phyloP scores from a whole-genome alignment of 2,797 vertebrate species.

The Chelmon rostratus region DNA sequence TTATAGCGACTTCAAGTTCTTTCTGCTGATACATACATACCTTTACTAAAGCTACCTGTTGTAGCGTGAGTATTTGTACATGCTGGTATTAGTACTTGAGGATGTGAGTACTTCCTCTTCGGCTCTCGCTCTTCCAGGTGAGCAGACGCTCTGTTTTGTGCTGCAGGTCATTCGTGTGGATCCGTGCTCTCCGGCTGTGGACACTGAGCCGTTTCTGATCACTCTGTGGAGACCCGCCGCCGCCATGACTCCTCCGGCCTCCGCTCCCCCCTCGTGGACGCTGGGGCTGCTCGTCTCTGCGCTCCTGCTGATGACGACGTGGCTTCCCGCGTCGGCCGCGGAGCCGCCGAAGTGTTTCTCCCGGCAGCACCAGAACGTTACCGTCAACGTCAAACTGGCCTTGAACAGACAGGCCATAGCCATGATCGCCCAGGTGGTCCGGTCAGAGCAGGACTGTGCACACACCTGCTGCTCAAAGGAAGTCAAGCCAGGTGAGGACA shows the following conservation, averaged over 20 bases:
- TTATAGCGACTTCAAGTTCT: too few species aligned
- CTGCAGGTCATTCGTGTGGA: conserved; percentile 49
- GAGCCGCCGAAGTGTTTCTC: conserved; percentile 84
- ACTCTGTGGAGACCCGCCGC: background rate
- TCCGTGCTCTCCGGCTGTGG: conserved; percentile 39
- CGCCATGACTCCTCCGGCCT: conserved; percentile 50
- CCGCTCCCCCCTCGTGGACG: background rate
- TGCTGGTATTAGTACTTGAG: too few species aligned
- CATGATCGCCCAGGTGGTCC: conserved; percentile 63
- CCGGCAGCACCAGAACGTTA: conserved; percentile 77
- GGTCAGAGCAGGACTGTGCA: conserved; percentile 82
- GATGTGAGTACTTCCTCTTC: too few species aligned
- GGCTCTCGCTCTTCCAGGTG: too few species aligned
- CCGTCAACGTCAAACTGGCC: conserved; percentile 71
- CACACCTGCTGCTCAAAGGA: conserved; percentile 84
- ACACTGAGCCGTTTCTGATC: conserved; percentile 35
- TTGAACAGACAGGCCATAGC: conserved; percentile 36
- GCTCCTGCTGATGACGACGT: conserved; percentile 28
- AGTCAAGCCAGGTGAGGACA: conserved; percentile 75
- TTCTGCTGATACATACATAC: too few species aligned
- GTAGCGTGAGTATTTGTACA: too few species aligned
- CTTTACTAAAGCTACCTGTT: too few species aligned
- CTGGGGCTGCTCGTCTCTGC: conserved; percentile 31
- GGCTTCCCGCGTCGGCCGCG: conserved; percentile 32
- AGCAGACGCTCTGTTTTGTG: background rate